Evolutionary conservation across 1,140 invertebrate species (phyloP), one percentile per base, ranked within the genome.

Genomic region (Pseudomyrmex flavicornis): DNA sequence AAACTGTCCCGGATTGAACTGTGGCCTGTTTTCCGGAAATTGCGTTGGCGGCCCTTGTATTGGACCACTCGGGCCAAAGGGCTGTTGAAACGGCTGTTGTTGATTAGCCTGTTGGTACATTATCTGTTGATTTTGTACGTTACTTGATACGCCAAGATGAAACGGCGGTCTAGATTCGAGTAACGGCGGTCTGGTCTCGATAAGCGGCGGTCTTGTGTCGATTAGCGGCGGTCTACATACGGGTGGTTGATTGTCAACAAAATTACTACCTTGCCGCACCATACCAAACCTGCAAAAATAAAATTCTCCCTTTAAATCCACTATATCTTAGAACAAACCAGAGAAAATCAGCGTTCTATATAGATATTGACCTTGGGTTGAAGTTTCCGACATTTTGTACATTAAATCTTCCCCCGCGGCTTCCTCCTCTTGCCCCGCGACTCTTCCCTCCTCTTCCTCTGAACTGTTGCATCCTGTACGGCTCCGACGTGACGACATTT

Each of bases 401-500:
- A 68, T 84, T 89, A 76, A 91, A 93, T 90, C 92, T 89, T 75
- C 85, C 89, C 68, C 90, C 88, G n/a, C 86, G 82, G 35, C 66
- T 86, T 62, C 91, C 91, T 62, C 91, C 91, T 86, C 89, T 89
- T 73, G 87, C 44, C 17, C 86, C 88, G 17, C 92, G 88, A 70
- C 91, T 82, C 54, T 35, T 35, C 5, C 92, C 89, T 76, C 89
- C 90, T 80, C 76, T 80, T 80, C 76, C 85, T 65, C 90, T 68
- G 77, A 85, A 73, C 54, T 54, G 35, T 1, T 35, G 35, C n/a
- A 15, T 9, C 10, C 80, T 48, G 17, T 87, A 86, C 46, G 74
- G 80, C 73, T 94, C 93, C 46, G 76, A 79, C 9, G 93, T 93
- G 9, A 94, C 91, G 10, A 94, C 91, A 52, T 90, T 93, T 62